Percentiles rank a stretch among this genome's conserved stretches.
Conservation (phyloP, 1,140 invertebrate species). For the Drosophila repleta region DNA sequence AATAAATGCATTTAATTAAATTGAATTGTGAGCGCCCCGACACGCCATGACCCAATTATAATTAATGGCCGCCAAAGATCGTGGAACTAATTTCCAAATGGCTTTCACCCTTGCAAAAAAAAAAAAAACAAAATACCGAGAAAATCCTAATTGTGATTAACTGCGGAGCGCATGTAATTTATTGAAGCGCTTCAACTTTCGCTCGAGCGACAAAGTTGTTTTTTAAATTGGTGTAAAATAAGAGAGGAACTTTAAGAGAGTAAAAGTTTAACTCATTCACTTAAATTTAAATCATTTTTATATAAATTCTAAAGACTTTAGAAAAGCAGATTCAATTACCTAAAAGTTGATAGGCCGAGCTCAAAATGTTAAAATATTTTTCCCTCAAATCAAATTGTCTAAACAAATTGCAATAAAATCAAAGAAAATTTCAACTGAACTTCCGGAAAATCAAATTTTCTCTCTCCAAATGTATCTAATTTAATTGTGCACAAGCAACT, state of each 20-base stretch:
- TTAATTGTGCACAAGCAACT: not conserved
- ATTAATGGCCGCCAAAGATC: slow-evolving; percentile 32
- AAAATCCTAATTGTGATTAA: slow-evolving; percentile 21
- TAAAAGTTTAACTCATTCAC: too few relatives aligned
- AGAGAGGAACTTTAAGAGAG: too few relatives aligned
- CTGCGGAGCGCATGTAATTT: not conserved
- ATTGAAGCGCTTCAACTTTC: not conserved
- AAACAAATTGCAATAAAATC: not conserved
- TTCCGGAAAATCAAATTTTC: too few relatives aligned
- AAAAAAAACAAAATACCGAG: not conserved
- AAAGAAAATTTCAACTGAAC: slow-evolving; percentile 2
- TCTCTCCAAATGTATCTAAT: too few relatives aligned
- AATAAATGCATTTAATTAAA: slow-evolving; percentile 74
- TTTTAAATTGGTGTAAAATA: too few relatives aligned
- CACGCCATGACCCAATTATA: slow-evolving; percentile 33
- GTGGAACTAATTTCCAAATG: slow-evolving; percentile 35
- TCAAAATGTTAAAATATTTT: too few relatives aligned
- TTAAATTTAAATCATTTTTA: too few relatives aligned
- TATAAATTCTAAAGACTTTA: too few relatives aligned
- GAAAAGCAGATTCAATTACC: too few relatives aligned
- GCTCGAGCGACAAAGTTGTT: not conserved
- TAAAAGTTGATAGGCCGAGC: too few relatives aligned
- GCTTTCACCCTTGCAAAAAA: slow-evolving; percentile 1
- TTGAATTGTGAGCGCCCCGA: slow-evolving; percentile 36
- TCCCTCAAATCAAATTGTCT: not conserved